phyloP scores from a whole-genome alignment of 2,888 invertebrate species.

The Sabatieria punctata region DNA sequence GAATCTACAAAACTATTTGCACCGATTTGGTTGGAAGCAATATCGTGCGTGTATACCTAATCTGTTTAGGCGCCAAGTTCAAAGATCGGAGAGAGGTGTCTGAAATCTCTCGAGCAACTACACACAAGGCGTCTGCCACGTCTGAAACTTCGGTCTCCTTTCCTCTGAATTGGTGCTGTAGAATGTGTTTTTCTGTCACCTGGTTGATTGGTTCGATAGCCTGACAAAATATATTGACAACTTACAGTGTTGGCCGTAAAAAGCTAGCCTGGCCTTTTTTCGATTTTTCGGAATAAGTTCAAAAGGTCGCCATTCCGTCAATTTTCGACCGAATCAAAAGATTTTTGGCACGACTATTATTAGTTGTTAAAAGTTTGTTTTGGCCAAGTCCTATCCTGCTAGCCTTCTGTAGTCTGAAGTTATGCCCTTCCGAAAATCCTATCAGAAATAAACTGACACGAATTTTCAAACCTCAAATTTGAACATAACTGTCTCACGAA shows the following conservation, averaged over 20 bases:
- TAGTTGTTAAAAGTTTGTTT: no score
- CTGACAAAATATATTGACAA: not conserved
- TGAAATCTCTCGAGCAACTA: conserved; percentile 1
- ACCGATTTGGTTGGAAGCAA: not conserved
- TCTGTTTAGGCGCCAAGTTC: not conserved
- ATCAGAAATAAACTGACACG: no score
- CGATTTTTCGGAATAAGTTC: no score
- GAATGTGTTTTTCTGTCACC: not conserved
- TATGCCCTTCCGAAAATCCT: no score
- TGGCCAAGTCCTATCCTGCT: no score
- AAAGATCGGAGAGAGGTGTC: not conserved
- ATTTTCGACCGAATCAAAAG: no score
- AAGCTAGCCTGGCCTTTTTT: no score
- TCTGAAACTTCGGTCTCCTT: conserved; percentile 5
- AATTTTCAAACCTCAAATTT: no score
- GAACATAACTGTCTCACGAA: not conserved
- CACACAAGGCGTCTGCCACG: conserved; percentile 10
- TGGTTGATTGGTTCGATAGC: not conserved
- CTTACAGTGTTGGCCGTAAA: no score
- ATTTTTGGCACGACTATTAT: no score
- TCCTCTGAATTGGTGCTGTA: not conserved
- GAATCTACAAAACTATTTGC: not conserved
- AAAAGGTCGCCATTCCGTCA: no score
- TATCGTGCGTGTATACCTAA: not conserved
- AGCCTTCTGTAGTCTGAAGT: no score